Evolutionary conservation across 2,888 invertebrate genomes (phyloP), one percentile per base, ranked within the genome.

Genomic region (Chrysotoxum bicinctum): DNA sequence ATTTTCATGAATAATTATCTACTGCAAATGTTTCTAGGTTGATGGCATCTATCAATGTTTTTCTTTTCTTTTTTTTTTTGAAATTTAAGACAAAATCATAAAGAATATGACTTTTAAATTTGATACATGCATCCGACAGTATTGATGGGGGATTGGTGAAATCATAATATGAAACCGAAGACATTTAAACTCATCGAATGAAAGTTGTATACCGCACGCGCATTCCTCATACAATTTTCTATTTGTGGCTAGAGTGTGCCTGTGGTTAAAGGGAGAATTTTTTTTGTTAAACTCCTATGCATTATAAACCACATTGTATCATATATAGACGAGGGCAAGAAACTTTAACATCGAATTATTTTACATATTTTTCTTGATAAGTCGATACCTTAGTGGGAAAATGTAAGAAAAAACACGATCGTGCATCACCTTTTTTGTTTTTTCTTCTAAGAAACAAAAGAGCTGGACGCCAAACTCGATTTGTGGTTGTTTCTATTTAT

Each of bases 171-270:
- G 54, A 56, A 77, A 68, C 60, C 75, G 66, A 76, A 79, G 75
- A 72, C 52, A 72, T 70, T 72, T 56, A 26, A 56, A 50, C 70
- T 35, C 40, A 43, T 35, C 60, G 58, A 76, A 62, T 60, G 79
- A 79, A 79, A 79, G 79, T 45, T 72, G 75, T 56, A 68, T 56
- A 79, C 75, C 66, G 54, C 79, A 84, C 73, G 69, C 56, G 64
- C 75, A 84, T 84, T 84, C 78, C 19, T 74, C 7, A 14, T 58
- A 64, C 3, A 48, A 23, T 66, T 66, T 66, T 66, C 32, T 66
- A 37, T 23, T 19, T 66, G 66, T 21, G 50, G 66, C 50, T 9
- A 10, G 7, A 21, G 6, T 66, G 23, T 14, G 7, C 21, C 10
- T 66, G 66, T 8, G 66, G 66, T 64, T 48, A 6, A 48, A 50